phyloP scores from a whole-genome alignment of 2,888 invertebrate genomes.

The Cephalotes varians region DNA sequence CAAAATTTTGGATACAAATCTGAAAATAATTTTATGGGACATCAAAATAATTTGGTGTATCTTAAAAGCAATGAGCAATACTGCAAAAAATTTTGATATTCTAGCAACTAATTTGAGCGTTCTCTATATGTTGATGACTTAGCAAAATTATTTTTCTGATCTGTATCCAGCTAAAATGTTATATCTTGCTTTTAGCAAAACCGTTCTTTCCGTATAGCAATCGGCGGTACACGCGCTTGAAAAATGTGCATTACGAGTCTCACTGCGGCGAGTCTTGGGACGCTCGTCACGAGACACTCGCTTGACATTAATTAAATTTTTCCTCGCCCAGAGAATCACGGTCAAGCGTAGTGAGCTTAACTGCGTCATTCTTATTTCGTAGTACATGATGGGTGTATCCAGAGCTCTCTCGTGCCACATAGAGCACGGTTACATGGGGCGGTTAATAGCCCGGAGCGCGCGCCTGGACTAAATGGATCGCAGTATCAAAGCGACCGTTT shows the following conservation, averaged over 20 bases:
- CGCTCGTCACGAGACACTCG: background rate
- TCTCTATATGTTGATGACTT: too few relatives aligned
- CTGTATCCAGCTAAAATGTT: too few relatives aligned
- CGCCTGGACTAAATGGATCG: conserved; percentile 37
- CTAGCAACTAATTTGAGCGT: too few relatives aligned
- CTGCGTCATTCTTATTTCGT: conserved; percentile 19
- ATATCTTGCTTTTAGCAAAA: too few relatives aligned
- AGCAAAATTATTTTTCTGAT: too few relatives aligned
- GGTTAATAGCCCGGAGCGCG: conserved; percentile 14
- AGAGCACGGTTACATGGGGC: background rate
- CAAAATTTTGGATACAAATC: too few relatives aligned
- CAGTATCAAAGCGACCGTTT: conserved; percentile 18
- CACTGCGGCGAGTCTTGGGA: background rate
- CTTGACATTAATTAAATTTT: conserved; percentile 22
- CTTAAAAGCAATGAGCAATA: too few relatives aligned
- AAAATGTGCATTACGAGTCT: background rate
- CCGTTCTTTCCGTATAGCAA: too few relatives aligned
- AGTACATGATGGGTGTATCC: background rate
- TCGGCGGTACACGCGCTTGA: background rate
- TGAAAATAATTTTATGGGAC: too few relatives aligned
- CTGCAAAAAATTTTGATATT: too few relatives aligned
- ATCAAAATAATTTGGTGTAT: too few relatives aligned
- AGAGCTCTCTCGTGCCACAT: background rate
- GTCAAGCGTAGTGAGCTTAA: conserved; percentile 18
- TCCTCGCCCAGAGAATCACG: conserved; percentile 38